Conservation (phyloP, 2,888 invertebrate genomes). For the Stenurella melanura region DNA sequence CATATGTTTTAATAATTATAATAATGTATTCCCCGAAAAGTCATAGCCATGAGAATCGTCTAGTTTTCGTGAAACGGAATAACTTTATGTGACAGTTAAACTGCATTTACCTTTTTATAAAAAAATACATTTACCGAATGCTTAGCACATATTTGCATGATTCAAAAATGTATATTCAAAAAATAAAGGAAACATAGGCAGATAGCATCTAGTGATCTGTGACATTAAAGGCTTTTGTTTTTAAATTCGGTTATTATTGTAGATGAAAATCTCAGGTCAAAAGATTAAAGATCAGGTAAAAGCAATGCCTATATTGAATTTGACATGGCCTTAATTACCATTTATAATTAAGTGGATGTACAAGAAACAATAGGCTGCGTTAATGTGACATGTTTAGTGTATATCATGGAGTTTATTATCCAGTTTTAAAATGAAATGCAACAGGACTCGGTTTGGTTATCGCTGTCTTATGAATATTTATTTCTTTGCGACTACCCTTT, state of each 20-base stretch:
- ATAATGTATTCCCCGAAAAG: slow-evolving; percentile 11
- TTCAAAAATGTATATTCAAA: slow-evolving; percentile 33
- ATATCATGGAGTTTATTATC: slow-evolving; percentile 54
- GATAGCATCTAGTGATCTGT: slow-evolving; percentile 37
- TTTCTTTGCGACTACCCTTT: slow-evolving; percentile 32
- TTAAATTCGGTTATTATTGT: slow-evolving; percentile 23
- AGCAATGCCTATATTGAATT: slow-evolving; percentile 53
- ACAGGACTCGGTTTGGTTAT: slow-evolving; percentile 44
- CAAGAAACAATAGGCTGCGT: slow-evolving; percentile 50
- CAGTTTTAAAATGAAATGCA: slow-evolving; percentile 48
- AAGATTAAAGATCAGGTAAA: slow-evolving; percentile 69
- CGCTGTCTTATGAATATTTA: slow-evolving; percentile 46
- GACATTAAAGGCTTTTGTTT: slow-evolving; percentile 28
- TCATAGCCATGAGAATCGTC: background rate
- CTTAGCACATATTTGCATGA: slow-evolving; percentile 38
- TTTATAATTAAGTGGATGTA: slow-evolving; percentile 62
- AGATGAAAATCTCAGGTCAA: slow-evolving; percentile 66
- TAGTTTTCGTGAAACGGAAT: slow-evolving; percentile 10
- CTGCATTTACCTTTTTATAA: background rate
- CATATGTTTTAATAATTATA: slow-evolving; percentile 25
- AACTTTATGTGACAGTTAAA: slow-evolving; percentile 40
- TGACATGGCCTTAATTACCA: slow-evolving; percentile 61
- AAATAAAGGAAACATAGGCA: slow-evolving; percentile 36
- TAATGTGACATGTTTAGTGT: slow-evolving; percentile 48
- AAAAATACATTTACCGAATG: slow-evolving; percentile 23